Percentiles rank a stretch among this genome's conserved stretches.
These are phyloP conservation scores for Boulengerochromis microlepis DNA, from an alignment of 2,113 vertebrate species.

Conservation along the genomic window DNA sequence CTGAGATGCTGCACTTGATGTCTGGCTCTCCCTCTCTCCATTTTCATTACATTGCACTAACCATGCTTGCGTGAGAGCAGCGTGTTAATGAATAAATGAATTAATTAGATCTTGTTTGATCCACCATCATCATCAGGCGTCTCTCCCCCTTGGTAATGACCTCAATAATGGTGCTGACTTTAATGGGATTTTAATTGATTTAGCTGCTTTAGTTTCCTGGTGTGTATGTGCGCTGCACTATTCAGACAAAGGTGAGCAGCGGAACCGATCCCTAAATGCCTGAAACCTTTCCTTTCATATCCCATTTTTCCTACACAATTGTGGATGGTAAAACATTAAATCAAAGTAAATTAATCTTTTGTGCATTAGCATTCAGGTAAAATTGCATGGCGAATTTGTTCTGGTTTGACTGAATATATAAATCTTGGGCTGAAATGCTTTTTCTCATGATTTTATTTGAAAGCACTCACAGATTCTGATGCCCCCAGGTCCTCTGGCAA, in stretches of 20 bases:
- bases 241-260: slow-evolving; percentile 7
- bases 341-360: not conserved
- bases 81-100: slow-evolving; percentile 61
- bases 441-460: not conserved
- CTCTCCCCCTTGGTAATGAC: slow-evolving; percentile 59
- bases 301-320: not conserved
- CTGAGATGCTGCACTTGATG: slow-evolving; percentile 6
- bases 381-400: not conserved
- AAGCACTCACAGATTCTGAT: not conserved
- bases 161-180: slow-evolving; percentile 62
- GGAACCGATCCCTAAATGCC: not conserved
- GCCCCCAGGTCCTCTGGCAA: not conserved
- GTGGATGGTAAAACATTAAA: not conserved
- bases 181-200: slow-evolving; percentile 72
- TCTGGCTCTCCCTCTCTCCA: not conserved
- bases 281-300: not conserved
- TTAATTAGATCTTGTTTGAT: slow-evolving; percentile 69
- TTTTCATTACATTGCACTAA: slow-evolving; percentile 32
- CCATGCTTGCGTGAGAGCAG: slow-evolving; percentile 12
- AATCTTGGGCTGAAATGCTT: not conserved
- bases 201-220: slow-evolving; percentile 33
- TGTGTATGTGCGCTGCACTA: not conserved
- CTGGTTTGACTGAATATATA: not conserved
- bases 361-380: not conserved
- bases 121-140: slow-evolving; percentile 54